Evolutionary conservation across 2,797 vertebrate species (phyloP).

Genomic region (Macrochelys suwanniensis): DNA sequence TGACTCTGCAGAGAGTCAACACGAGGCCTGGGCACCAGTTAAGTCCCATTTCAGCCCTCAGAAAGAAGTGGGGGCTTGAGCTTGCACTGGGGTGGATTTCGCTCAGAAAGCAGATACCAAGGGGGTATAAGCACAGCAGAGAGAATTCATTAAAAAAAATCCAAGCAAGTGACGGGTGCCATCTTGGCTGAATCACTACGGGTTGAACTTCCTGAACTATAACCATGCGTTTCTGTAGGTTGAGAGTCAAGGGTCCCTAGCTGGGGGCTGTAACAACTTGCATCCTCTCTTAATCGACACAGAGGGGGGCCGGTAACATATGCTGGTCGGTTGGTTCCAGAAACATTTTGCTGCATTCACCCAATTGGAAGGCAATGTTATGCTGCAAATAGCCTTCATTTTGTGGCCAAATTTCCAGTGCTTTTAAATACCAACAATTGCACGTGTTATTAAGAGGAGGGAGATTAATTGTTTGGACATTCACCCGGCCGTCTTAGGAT

Average conservation of each 20-base stretch:
- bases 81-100: background rate
- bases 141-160: background rate
- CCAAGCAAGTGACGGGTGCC: background rate
- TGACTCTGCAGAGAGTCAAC: background rate
- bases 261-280: background rate
- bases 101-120: background rate
- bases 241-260: background rate
- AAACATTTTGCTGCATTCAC: background rate
- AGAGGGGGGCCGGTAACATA: background rate
- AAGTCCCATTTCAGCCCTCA: background rate
- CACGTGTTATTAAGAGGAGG: background rate
- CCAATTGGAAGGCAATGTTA: background rate
- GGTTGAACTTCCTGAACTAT: background rate
- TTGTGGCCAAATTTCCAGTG: background rate
- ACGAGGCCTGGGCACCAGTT: background rate
- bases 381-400: background rate
- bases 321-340: background rate
- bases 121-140: background rate
- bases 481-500: background rate
- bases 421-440: background rate
- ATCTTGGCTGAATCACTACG: background rate
- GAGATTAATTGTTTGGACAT: conserved; percentile 5
- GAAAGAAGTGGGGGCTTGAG: background rate
- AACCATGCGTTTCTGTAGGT: background rate
- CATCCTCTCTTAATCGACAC: background rate